phyloP scores from a whole-genome alignment of 2,113 vertebrate genomes.

The Pelusios castaneus region DNA sequence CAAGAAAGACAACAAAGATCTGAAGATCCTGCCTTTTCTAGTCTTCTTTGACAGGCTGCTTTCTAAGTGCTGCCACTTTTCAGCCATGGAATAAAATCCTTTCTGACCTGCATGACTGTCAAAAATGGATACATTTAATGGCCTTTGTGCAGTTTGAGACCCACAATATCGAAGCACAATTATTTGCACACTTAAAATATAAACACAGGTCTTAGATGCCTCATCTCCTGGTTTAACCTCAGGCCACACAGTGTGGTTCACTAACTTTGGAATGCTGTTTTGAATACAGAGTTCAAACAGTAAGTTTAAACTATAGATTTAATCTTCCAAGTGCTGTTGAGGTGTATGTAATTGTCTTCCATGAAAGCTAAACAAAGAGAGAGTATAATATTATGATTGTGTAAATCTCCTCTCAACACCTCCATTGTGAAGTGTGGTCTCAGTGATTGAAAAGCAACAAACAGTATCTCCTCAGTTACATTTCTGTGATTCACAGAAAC shows the following conservation, averaged over 20 bases:
- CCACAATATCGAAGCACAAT: slow-evolving; percentile 22
- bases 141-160: slow-evolving; percentile 20
- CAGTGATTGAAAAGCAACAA: slow-evolving; percentile 49
- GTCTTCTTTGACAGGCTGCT: slow-evolving; percentile 75
- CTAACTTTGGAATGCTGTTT: slow-evolving; percentile 64
- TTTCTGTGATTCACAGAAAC: slow-evolving; percentile 36
- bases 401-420: slow-evolving; percentile 68
- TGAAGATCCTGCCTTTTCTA: slow-evolving; percentile 68
- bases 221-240: slow-evolving; percentile 30
- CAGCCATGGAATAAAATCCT: background rate
- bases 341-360: slow-evolving; percentile 52
- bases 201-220: background rate
- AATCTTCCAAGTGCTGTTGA: slow-evolving; percentile 60
- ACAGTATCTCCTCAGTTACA: slow-evolving; percentile 40
- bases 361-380: slow-evolving; percentile 68
- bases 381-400: slow-evolving; percentile 63
- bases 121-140: slow-evolving; percentile 14
- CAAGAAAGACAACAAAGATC: slow-evolving; percentile 69
- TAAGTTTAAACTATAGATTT: slow-evolving; percentile 63
- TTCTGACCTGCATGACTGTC: slow-evolving; percentile 29
- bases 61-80: slow-evolving; percentile 56
- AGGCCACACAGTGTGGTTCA: slow-evolving; percentile 50
- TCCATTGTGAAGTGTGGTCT: slow-evolving; percentile 49
- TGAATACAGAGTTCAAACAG: slow-evolving; percentile 60
- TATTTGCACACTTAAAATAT: slow-evolving; percentile 9